These are phyloP conservation scores for Caenorhabditis imperialis DNA, from an alignment of 2,888 invertebrate genomes.

Conservation along the genomic window DNA sequence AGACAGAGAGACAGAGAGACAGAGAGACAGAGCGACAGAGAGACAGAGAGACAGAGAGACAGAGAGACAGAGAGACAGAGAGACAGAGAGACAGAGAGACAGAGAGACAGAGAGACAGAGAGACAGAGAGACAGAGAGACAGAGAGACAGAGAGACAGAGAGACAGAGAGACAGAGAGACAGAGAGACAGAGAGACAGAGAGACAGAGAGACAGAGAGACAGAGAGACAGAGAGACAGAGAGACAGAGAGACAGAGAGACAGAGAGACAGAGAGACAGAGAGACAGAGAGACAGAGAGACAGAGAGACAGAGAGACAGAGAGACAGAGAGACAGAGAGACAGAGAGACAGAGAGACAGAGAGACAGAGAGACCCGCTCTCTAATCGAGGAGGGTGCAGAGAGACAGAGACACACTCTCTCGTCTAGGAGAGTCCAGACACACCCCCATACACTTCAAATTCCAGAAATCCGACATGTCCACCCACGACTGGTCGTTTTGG, in stretches of 20 bases:
- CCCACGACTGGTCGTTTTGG: constrained; percentile 31
- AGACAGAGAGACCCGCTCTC: constrained; percentile 7
- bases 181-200: constrained; percentile 7
- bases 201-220: background rate
- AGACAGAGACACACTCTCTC: background rate
- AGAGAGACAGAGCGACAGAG: background rate
- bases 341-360: constrained; percentile 9
- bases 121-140: no score
- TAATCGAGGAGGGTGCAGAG: background rate
- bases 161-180: constrained; percentile 9
- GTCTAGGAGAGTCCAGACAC: no score
- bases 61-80: background rate
- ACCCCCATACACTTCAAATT: no score
- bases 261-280: constrained; percentile 9
- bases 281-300: constrained; percentile 9
- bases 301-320: constrained; percentile 2
- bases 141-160: constrained; percentile 1
- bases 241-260: constrained; percentile 9
- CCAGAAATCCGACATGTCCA: constrained; percentile 6
- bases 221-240: constrained; percentile 9
- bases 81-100: constrained; percentile 3
- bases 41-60: no score
- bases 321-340: constrained; percentile 2
- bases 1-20: constrained; percentile 2
- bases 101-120: constrained; percentile 5